phyloP scores from a whole-genome alignment of 2,113 vertebrate species.

The Eurypyga helias region DNA sequence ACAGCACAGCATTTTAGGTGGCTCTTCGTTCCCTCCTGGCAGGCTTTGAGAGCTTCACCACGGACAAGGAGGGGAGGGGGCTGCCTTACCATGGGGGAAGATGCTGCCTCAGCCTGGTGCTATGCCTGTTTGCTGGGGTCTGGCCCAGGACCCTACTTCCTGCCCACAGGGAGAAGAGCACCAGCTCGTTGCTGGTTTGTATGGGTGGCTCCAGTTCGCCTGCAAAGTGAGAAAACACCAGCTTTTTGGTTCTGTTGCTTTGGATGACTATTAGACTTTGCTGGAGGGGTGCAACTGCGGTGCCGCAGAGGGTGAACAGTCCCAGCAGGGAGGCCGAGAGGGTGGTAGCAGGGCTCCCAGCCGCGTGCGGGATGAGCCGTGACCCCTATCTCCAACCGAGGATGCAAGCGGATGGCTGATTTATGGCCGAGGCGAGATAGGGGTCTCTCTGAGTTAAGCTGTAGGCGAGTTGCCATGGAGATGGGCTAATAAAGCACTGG shows the following conservation, averaged over 20 bases:
- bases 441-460: conserved; percentile 51
- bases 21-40: neutral
- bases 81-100: neutral
- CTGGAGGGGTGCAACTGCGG: neutral
- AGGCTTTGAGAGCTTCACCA: neutral
- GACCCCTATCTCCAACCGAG: neutral
- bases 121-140: fast-evolving
- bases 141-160: neutral
- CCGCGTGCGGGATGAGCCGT: neutral
- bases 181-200: neutral
- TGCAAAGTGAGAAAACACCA: neutral
- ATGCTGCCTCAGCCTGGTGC: neutral
- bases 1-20: neutral
- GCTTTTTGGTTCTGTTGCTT: neutral
- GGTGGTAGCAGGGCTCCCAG: neutral
- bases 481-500: conserved; percentile 62
- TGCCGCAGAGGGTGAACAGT: neutral
- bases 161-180: neutral
- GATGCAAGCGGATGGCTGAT: neutral
- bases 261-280: no score
- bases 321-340: neutral
- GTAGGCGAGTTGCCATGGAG: conserved; percentile 67
- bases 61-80: neutral
- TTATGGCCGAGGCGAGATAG: conserved; percentile 6
- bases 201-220: neutral